phyloP scores from a whole-genome alignment of 2,113 vertebrate species.

The Polypterus senegalus region DNA sequence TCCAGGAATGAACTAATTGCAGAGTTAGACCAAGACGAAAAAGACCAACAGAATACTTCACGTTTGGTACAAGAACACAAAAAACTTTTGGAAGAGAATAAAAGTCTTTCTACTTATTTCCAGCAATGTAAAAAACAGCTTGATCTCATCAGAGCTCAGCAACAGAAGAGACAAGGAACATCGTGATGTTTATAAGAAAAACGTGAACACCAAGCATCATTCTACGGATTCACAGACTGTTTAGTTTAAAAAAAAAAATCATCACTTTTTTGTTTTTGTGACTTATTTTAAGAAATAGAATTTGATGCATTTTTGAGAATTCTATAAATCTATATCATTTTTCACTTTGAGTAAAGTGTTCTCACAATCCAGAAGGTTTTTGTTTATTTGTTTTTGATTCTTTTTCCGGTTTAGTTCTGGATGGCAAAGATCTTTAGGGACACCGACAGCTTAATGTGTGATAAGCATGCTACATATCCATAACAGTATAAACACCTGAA shows the following conservation, averaged over 20 bases:
- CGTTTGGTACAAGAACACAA: slow-evolving; percentile 98
- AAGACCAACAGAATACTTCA: slow-evolving; percentile 98
- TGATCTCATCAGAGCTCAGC: slow-evolving; percentile 92
- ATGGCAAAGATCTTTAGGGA: too few species aligned
- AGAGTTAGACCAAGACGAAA: slow-evolving; percentile 98
- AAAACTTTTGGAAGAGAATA: slow-evolving; percentile 96
- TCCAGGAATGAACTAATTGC: slow-evolving; percentile 89
- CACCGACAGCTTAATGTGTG: too few species aligned
- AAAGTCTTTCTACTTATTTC: slow-evolving; percentile 95
- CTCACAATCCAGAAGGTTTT: too few species aligned
- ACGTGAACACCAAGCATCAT: slow-evolving; percentile 35
- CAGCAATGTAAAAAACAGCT: slow-evolving; percentile 97
- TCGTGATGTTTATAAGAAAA: slow-evolving; percentile 65
- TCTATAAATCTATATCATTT: slow-evolving; percentile 44
- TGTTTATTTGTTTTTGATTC: too few species aligned
- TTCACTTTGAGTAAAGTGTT: slow-evolving; percentile 12
- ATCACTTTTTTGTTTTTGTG: slow-evolving; percentile 30
- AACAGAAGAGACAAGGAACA: slow-evolving; percentile 94
- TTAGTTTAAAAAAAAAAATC: background rate
- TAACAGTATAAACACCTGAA: too few species aligned
- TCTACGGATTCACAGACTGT: slow-evolving; percentile 37
- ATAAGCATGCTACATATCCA: too few species aligned
- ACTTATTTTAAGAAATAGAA: slow-evolving; percentile 49
- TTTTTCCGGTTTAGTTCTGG: too few species aligned
- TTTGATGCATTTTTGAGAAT: slow-evolving; percentile 52